Evolutionary conservation across 2,113 vertebrate genomes (phyloP).

Genomic region (Cyanistes caeruleus): DNA sequence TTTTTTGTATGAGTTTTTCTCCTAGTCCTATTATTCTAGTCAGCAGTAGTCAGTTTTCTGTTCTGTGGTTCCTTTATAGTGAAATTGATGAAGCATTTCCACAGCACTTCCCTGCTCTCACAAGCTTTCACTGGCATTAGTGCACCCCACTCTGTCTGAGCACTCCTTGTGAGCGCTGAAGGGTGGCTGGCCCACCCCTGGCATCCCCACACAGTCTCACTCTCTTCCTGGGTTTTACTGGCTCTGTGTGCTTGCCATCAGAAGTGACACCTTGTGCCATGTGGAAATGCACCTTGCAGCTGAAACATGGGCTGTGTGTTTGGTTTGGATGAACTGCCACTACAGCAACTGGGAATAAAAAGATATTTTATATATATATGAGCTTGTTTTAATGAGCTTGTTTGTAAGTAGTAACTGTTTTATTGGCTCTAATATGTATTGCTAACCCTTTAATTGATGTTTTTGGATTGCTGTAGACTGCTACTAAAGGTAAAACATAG

Average conservation of each 20-base stretch:
- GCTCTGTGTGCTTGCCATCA: background rate
- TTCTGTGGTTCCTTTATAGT: background rate
- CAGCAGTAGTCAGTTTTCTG: background rate
- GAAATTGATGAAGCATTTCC: background rate
- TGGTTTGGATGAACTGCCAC: background rate
- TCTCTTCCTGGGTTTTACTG: background rate
- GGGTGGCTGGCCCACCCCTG: background rate
- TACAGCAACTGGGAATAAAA: background rate
- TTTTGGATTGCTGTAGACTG: background rate
- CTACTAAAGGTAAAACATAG: background rate
- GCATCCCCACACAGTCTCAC: background rate
- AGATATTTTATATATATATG: background rate
- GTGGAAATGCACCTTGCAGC: background rate
- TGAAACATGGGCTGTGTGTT: background rate
- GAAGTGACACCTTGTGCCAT: accelerated
- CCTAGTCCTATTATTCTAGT: background rate
- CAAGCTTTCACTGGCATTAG: background rate
- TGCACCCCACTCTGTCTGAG: background rate
- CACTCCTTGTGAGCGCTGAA: background rate
- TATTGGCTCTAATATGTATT: background rate
- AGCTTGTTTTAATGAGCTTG: background rate
- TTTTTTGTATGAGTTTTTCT: background rate
- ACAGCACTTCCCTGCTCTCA: background rate
- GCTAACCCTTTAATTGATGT: background rate
- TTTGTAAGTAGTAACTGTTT: background rate